A percentile compares a stretch with the other conserved stretches of the same genome.
Conservation (phyloP, 2,888 invertebrate species). For the Cosmorhoe ocellata region DNA sequence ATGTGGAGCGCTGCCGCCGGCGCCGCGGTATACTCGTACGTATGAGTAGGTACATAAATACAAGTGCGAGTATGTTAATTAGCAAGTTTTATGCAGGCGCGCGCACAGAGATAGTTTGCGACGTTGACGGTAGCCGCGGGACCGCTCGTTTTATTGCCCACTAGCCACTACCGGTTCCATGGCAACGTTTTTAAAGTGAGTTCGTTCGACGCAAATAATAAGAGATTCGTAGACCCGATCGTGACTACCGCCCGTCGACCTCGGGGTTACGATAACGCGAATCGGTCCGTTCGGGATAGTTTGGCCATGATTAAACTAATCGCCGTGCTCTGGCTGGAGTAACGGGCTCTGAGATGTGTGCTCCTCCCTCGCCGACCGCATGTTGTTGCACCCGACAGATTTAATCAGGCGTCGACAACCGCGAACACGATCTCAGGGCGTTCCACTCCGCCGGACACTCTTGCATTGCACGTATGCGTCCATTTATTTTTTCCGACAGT, state of each 20-base stretch:
- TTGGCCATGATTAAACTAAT: slow-evolving; percentile 26
- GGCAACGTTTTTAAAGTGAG: slow-evolving; percentile 39
- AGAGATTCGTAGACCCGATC: slow-evolving; percentile 26
- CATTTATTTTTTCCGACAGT: slow-evolving; percentile 33
- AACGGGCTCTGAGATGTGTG: slow-evolving; percentile 24
- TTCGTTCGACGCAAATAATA: slow-evolving; percentile 13
- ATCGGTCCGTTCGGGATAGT: slow-evolving; percentile 21
- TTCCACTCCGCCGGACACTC: slow-evolving; percentile 50
- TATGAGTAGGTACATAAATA: too few species aligned
- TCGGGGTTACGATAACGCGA: slow-evolving; percentile 26
- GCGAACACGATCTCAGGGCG: slow-evolving; percentile 57
- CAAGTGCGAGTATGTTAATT: slow-evolving; percentile 52
- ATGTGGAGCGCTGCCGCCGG: slow-evolving; percentile 37
- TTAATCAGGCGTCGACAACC: slow-evolving; percentile 61
- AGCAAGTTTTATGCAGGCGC: slow-evolving; percentile 52
- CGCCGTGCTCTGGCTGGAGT: slow-evolving; percentile 13
- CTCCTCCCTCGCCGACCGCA: slow-evolving; percentile 45
- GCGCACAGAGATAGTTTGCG: slow-evolving; percentile 44
- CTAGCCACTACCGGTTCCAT: slow-evolving; percentile 29
- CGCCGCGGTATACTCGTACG: too few species aligned
- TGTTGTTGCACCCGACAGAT: slow-evolving; percentile 59
- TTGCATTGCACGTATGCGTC: slow-evolving; percentile 36
- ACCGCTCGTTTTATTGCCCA: slow-evolving; percentile 42
- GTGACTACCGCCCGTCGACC: slow-evolving; percentile 29
- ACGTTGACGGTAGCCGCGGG: slow-evolving; percentile 33